These are phyloP conservation scores for Eurystomus gularis DNA, from an alignment of 2,113 vertebrate genomes.

Conservation along the genomic window DNA sequence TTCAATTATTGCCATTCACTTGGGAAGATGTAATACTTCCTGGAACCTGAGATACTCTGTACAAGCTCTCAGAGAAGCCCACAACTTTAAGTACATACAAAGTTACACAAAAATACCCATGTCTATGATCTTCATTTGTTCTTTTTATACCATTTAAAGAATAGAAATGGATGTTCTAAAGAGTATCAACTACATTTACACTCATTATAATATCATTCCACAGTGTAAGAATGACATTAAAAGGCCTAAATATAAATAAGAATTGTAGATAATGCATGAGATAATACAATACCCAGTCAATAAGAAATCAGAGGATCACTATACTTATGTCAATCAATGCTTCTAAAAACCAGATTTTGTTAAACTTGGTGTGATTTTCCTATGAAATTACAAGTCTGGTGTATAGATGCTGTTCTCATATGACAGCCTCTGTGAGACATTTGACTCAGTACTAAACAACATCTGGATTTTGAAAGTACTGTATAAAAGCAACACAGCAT, in stretches of 20 bases:
- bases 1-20: slow-evolving; percentile 36
- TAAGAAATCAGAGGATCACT: not conserved
- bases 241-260: not conserved
- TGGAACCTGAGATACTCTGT: not conserved
- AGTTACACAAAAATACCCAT: not conserved
- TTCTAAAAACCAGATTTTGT: not conserved
- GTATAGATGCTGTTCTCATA: not conserved
- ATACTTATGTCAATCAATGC: not conserved
- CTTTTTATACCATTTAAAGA: not conserved
- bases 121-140: not conserved
- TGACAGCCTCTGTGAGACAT: not conserved
- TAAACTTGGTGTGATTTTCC: not conserved
- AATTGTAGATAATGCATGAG: not conserved
- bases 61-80: not conserved
- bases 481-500: not conserved
- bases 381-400: not conserved
- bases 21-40: not conserved
- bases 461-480: not conserved
- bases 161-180: not conserved
- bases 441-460: not conserved
- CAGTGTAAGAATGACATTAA: not conserved
- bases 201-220: not conserved
- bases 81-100: not conserved
- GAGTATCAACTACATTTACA: not conserved
- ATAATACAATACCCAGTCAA: not conserved